Evolutionary conservation across 2,797 vertebrate genomes (phyloP), one percentile per base, ranked within the genome.

Genomic region (Gila robusta): DNA sequence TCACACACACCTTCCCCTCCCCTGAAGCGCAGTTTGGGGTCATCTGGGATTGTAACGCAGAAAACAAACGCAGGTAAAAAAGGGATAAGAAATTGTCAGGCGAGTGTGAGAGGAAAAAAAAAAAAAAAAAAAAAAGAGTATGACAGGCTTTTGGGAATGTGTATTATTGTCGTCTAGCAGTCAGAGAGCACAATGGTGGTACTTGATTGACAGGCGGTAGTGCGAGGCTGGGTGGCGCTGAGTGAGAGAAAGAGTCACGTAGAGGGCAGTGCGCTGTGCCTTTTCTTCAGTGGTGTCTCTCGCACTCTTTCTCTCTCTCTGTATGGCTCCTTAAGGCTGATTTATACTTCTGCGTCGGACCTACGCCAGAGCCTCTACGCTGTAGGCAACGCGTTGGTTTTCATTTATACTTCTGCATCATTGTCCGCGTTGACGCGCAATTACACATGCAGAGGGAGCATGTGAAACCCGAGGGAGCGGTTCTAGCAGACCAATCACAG

Each of bases 1-100:
- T 70, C 72, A 67, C 77, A 77, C 52, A 67, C 70, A 76, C 16
- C 64, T 54, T 54, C 56, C 26, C 37, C 32, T 54, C 35, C 44
- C 54, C 82, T 73, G 54, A 79, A 72, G 62, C 74, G 41, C 54
- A 84, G 69, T 64, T 80, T 86, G 66, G 39, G 67, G 84, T 81
- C 84, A 80, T 37, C 41, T 81, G 78, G 69, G 69, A 74, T 86
- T n/a, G 6, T 17, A 73, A 35, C 4, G n/a, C 23, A 81, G 41
- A 85, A 80, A 78, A 78, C 62, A 78, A 66, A 47, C 17, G 12
- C 6, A 37, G 26, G 59, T 44, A 28, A 47, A 69, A 62, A 79
- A 66, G 17, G 73, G 44, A 16, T 32, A n/a, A 2, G 7, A 47
- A 77, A 64, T 35, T 73, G 41, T 21, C 28, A n/a, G 5, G 66